Evolutionary conservation across 1,140 invertebrate genomes (phyloP).

Genomic region (Drosophila orosa): DNA sequence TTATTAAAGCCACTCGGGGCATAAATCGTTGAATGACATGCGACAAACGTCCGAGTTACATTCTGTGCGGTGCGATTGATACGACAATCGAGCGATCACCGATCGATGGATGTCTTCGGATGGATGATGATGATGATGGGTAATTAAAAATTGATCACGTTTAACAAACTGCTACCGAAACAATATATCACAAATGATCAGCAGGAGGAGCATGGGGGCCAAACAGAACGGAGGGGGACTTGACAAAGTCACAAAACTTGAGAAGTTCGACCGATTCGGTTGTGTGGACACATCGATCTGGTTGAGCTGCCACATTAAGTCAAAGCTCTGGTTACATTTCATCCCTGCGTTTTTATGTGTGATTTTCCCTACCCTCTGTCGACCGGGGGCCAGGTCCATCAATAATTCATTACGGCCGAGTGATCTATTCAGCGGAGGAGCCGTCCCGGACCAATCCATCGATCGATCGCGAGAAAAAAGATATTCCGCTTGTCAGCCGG

Average conservation of each 20-base stretch:
- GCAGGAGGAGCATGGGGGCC: neutral
- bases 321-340: conserved; percentile 56
- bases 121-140: conserved; percentile 67
- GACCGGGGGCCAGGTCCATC: conserved; percentile 51
- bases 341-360: conserved; percentile 41
- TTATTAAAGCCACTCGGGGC: conserved; percentile 74
- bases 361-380: conserved; percentile 27
- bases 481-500: conserved; percentile 77
- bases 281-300: conserved; percentile 47
- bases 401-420: conserved; percentile 77
- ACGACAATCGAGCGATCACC: conserved; percentile 51
- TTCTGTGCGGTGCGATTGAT: conserved; percentile 78
- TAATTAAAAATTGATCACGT: conserved; percentile 83
- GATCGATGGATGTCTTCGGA: conserved; percentile 41
- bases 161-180: conserved; percentile 83
- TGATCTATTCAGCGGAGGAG: conserved; percentile 70
- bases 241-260: conserved; percentile 50
- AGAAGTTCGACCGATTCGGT: conserved; percentile 28
- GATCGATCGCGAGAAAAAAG: conserved; percentile 75
- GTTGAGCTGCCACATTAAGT: conserved; percentile 54
- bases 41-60: conserved; percentile 78
- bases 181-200: conserved; percentile 75
- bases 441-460: conserved; percentile 20
- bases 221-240: conserved; percentile 20
- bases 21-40: conserved; percentile 82